Base-by-base conservation (phyloP, 2,888 invertebrate genomes). In the Cephus spinipes region DNA sequence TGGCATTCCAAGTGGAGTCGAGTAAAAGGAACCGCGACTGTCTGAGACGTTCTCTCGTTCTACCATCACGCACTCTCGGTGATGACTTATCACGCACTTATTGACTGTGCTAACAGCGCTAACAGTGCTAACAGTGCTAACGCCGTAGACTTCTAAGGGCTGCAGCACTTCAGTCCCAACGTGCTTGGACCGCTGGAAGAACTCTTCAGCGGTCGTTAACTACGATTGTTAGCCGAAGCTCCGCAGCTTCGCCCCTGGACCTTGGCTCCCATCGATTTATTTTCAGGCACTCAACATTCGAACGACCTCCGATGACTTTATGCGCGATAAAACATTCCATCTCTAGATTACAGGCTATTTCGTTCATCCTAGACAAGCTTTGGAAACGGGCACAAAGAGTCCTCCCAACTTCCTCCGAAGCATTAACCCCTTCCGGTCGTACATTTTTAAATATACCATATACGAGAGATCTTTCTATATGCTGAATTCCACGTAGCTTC, bases 151-250 rank as follows among this genome's bases (percentile, higher is more conserved):
- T 79, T 83, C 81, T 80, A 83, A 83, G 81, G 79, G 74, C 73
- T 75, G 75, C 68, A 40, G 33, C 69, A 74, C 30, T 80, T 76
- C 75, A 36, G 77, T 79, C 75, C 71, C 74, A 76, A 77, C 55
- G 79, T 76, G 23, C 55, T 55, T 55, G 55, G 82, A 82, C 83
- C 83, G 81, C 78, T 78, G 68, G 81, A 77, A 77, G 74, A 75
- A 69, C 73, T 80, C 79, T 81, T 80, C 80, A 79, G 79, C 40
- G 80, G 78, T 81, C 83, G 83, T 85, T 85, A 85, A 84, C 80
- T 74, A 73, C 77, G 81, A 83, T 81, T 83, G 83, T 84, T 81
- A 82, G 81, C 75, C 79, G 75, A 80, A 36, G 73, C 68, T 69
- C 77, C 78, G 79, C 80, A 75, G 77, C 79, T 23, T 55, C 55